These are phyloP conservation scores for Scomber colias DNA, from an alignment of 2,113 vertebrate species.

Conservation along the genomic window DNA sequence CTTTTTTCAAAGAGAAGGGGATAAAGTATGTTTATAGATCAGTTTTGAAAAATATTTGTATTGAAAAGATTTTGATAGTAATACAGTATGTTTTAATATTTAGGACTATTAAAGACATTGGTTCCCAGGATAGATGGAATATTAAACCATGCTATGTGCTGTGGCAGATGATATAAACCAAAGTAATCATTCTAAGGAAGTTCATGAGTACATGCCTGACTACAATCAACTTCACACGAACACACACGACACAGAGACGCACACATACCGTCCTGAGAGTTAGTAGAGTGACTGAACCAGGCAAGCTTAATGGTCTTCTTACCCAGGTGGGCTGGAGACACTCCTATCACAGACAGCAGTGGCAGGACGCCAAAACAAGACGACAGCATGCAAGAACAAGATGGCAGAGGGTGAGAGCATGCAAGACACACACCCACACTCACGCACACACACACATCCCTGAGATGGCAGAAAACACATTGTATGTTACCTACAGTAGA, in stretches of 20 bases:
- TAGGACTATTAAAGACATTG: background rate
- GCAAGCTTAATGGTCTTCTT: slow-evolving; percentile 55
- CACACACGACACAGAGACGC: slow-evolving; percentile 19
- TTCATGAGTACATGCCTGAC: background rate
- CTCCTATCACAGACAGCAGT: slow-evolving; percentile 40
- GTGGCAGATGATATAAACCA: background rate
- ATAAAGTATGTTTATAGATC: too few species aligned
- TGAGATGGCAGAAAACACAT: slow-evolving; percentile 30
- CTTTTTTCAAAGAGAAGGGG: background rate
- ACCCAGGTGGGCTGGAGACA: slow-evolving; percentile 51
- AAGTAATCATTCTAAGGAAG: background rate
- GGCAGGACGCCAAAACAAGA: slow-evolving; percentile 47
- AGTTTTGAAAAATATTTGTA: too few species aligned
- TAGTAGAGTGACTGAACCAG: slow-evolving; percentile 51
- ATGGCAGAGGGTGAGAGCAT: slow-evolving; percentile 39
- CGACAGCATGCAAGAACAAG: slow-evolving; percentile 52
- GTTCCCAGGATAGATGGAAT: background rate
- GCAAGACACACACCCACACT: slow-evolving; percentile 27
- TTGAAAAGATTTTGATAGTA: background rate
- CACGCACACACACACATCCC: background rate
- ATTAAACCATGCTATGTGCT: background rate
- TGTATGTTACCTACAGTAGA: background rate
- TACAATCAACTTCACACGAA: slow-evolving; percentile 1
- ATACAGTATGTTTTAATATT: background rate
- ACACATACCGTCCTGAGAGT: slow-evolving; percentile 53